Evolutionary conservation across 30 jellyfish, hydroid and myxozoan genomes (phyloP), one percentile per base, ranked within the genome.

Genomic region (Aurelia coerulea): DNA sequence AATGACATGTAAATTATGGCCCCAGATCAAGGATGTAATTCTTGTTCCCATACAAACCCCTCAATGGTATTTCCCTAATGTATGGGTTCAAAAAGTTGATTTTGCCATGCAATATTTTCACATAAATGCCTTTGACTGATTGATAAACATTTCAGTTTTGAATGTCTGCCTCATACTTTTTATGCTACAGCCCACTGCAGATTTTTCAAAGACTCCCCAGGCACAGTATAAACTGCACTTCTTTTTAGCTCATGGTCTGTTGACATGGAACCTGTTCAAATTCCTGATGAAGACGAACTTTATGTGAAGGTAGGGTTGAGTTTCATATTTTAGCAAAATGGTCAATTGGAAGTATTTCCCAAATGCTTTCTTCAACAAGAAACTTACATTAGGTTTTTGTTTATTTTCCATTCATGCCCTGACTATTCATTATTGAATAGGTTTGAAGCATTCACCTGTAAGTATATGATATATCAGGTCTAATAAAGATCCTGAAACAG

Each of bases 211-310:
- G 69, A 59, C 69, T 59, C 69, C 2, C 32, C 19, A 59, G 69
- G 69, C 69, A 59, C 69, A 59, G 69, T 59, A 59, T 59, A 59
- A 1, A 59, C 2, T 59, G 69, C 32, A 59, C 5, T 59, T 59
- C 69, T 59, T 59, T 59, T 59, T 5, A 59, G 69, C 69, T 59
- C 69, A 59, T 59, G 69, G 69, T 59, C 69, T 59, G 69, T 59
- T 59, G 69, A 59, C 69, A 59, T 59, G 69, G 69, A 59, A 59
- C 69, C 69, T 59, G 32, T 59, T 59, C 69, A 59, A 59, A 59
- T 59, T 59, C 69, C 69, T 59, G 69, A 59, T 59, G 69, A 59
- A 5, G 69, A 59, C 5, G 32, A 59, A 15, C 69, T 59, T 59
- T 15, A 59, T 59, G 69, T 59, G 69, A 59, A 59, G 69, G 69